Base-by-base conservation (phyloP, 2,113 vertebrate genomes). In the Melanotaenia duboulayi region DNA sequence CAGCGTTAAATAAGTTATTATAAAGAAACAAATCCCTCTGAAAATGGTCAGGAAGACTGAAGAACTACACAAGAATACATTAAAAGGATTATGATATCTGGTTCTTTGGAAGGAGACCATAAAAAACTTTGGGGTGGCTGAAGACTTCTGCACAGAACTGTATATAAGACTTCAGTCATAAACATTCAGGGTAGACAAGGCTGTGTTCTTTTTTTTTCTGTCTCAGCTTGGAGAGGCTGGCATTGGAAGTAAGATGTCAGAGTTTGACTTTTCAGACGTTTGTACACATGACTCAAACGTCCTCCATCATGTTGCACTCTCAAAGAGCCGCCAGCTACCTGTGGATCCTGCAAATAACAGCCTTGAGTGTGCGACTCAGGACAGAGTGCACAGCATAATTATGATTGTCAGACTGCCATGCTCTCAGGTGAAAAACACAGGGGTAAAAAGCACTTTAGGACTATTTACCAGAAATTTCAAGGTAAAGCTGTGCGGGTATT, bases 341-440 rank as follows among this genome's bases (percentile, higher is more conserved):
- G 68, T 69, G 55, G 76, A 78, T 62, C 68, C 24, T 22, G 52
- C 19, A 80, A 67, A 85, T 72, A 59, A 70, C 66, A 66, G 32
- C 54, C 71, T 50, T 19, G 42, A 63, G 60, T 56, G 65, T 72
- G 72, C 28, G 28, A 72, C 48, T 74, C 76, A 63, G 3, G 42
- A 42, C 64, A 55, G 28, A 78, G 60, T 58, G 69, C 67, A 65
- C 35, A 11, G 46, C 64, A 65, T 78, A 65, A 82, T 68, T 80
- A 66, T 51, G 44, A 80, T 64, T 74, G 61, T 74, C 61, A 63
- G n/a, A 69, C 22, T 49, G 62, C 35, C 39, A 39, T 52, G 28
- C 58, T 49, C 75, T 78, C 42, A 11, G 71, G 32, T 35, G 44
- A 80, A 73, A 71, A 80, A 82, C 46, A 81, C 50, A 49, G 4